Conservation (phyloP, 2,888 invertebrate genomes). For the Sympetrum striolatum region DNA sequence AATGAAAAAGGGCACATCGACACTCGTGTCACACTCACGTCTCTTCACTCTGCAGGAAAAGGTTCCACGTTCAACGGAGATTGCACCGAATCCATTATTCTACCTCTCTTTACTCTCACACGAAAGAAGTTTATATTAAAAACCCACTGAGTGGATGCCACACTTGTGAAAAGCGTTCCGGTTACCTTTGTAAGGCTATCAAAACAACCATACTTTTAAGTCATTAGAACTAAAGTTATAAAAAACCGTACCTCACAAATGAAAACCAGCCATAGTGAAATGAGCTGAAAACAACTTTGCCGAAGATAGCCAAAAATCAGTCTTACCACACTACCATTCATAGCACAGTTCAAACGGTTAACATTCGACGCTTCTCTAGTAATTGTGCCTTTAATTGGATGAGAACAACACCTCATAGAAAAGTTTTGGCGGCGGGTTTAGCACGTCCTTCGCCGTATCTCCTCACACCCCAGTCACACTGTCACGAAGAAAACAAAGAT, state of each 20-base stretch:
- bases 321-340: conserved; percentile 37
- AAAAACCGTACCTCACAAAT: conserved; percentile 7
- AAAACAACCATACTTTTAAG: conserved; percentile 28
- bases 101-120: conserved; percentile 5
- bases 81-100: conserved; percentile 27
- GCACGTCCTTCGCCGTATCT: background rate
- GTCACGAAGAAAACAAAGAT: conserved; percentile 20
- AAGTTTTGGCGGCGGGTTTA: background rate
- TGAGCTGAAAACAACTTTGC: conserved; percentile 35
- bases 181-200: conserved; percentile 39
- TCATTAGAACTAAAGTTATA: conserved; percentile 17
- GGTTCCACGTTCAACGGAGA: conserved; percentile 23
- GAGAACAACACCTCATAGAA: background rate
- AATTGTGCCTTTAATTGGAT: background rate
- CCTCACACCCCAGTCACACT: background rate
- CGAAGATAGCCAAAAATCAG: conserved; percentile 40
- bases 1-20: background rate
- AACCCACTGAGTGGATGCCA: conserved; percentile 35
- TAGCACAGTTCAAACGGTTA: background rate
- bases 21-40: conserved; percentile 8
- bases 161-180: conserved; percentile 25
- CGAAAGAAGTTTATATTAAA: conserved; percentile 12
- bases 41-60: background rate
- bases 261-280: conserved; percentile 22
- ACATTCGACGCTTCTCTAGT: background rate